These are phyloP conservation scores for Archivesica marissinica DNA, from an alignment of 1,140 invertebrate genomes.

Conservation along the genomic window DNA sequence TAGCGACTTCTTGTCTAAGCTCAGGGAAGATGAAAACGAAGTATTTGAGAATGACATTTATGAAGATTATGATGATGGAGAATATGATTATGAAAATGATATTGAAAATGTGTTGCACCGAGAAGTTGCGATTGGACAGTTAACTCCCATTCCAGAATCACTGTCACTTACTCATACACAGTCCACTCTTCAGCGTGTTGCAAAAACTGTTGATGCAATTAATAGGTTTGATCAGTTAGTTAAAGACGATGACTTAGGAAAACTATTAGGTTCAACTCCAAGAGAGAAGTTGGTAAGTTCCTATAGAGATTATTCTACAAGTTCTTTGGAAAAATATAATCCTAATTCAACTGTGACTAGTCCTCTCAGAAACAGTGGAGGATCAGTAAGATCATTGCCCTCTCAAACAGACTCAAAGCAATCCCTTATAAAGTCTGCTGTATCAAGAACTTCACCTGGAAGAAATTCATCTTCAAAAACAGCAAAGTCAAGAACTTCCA, in stretches of 20 bases:
- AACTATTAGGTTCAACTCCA: conserved; percentile 67
- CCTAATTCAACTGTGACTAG: neutral
- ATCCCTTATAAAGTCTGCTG: conserved; percentile 5
- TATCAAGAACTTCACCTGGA: neutral
- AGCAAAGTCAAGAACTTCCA: conserved; percentile 28
- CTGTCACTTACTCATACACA: conserved; percentile 66
- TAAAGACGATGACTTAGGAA: conserved; percentile 71
- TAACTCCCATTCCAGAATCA: conserved; percentile 77
- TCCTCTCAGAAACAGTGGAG: conserved; percentile 41
- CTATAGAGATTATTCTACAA: neutral
- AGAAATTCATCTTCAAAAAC: conserved; percentile 52
- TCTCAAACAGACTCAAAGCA: conserved; percentile 42
- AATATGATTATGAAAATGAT: conserved; percentile 21
- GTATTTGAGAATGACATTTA: conserved; percentile 15
- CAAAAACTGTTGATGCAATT: conserved; percentile 71
- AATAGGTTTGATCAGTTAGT: conserved; percentile 73
- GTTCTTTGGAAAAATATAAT: neutral
- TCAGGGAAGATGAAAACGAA: conserved; percentile 34
- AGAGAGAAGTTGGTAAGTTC: conserved; percentile 26
- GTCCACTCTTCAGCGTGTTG: conserved; percentile 31
- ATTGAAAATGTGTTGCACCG: conserved; percentile 40
- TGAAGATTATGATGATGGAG: conserved; percentile 7
- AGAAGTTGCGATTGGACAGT: conserved; percentile 67
- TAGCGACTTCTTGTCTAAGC: conserved; percentile 33
- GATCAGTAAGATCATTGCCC: neutral